Evolutionary conservation across 2,797 vertebrate species (phyloP), one percentile per base, ranked within the genome.

Genomic region (Pyrocephalus nanus): DNA sequence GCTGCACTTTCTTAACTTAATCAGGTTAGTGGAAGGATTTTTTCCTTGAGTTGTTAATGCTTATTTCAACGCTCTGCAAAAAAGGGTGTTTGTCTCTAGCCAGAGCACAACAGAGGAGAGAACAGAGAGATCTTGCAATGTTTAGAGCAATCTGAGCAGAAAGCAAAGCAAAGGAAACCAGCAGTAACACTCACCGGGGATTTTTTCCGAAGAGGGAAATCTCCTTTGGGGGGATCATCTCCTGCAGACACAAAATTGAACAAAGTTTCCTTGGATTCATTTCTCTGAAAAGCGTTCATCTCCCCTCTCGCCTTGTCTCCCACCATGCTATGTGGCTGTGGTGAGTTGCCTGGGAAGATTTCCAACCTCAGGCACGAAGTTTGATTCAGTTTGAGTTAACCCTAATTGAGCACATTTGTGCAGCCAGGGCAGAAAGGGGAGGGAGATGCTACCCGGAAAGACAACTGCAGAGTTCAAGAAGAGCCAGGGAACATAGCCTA

Each of bases 221-320:
- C 82, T 96, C 71, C 94, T 93, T 86, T 96, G 43, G 95, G 92
- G 77, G 93, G 87, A 95, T 95, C 95, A 92, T 97, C 96, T 97
- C 97, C 98, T 96, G 97, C 93, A 92, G 96, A 97, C 86, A 97
- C 92, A 96, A 96, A 98, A 97, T 94, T 94, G 95, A 97, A 98
- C 82, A 97, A 94, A 94, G 95, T 97, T 96, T 98, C 97, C 93
- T 97, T 98, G 95, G 97, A 97, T 89, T 96, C 97, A 0, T 97
- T 98, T 97, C 96, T 97, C 97, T 97, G 97, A 95, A 97, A 98
- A 93, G 96, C 69, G 50, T 98, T 98, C 98, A 98, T 98, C 87
- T 97, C 95, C 92, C 93, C 95, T 95, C 89, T 97, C 67, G 92
- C 95, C 96, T 97, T 95, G 97, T 92, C 95, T 98, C 97, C 96